Evolutionary conservation across 1,140 invertebrate species (phyloP), one percentile per base, ranked within the genome.

Genomic region (Scaptodrosophila lebanonensis): DNA sequence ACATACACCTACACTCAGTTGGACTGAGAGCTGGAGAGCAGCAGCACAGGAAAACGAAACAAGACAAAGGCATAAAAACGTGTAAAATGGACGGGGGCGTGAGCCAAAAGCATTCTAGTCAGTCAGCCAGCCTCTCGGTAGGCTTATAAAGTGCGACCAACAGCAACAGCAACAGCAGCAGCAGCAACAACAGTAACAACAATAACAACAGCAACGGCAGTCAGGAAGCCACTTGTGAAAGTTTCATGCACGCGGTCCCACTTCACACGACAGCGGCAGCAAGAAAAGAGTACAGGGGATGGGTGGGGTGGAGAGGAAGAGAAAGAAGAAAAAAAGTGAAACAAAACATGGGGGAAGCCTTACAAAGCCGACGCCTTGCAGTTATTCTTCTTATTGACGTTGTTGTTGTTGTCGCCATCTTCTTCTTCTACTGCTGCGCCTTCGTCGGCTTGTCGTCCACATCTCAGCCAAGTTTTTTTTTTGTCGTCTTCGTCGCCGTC

Each of bases 41-140:
- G 8, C 25, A 27, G 39, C 43, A 54, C 66, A 54, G 49, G 44
- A 42, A 65, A 77, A 71, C 72, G 73, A 67, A 77, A 79, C 72
- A 79, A 77, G 72, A 79, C 72, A 77, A 77, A 79, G 68, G 73
- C 59, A 77, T 79, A 77, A 77, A 77, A 77, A 77, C 73, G 73
- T 77, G 73, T 68, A 77, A 77, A 79, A 72, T 67, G 43, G 61
- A 48, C 56, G 43, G 52, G 59, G 58, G 58, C 54, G 52, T 71
- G 39, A 45, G 53, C n/a, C n/a, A n/a, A n/a, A n/a, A n/a, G n/a
- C n/a, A 30, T 15, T 38, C 38, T 18, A 42, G 17, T 42, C 43
- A 33, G 25, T 12, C 1, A 18, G 18, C 32, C 49, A 7, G 40
- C 44, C 27, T 11, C 13, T 30, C 32, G 25, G 44, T 47, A 79